Evolutionary conservation across 2,113 vertebrate genomes (phyloP), one percentile per base, ranked within the genome.

Genomic region (Falcunculus frontatus): DNA sequence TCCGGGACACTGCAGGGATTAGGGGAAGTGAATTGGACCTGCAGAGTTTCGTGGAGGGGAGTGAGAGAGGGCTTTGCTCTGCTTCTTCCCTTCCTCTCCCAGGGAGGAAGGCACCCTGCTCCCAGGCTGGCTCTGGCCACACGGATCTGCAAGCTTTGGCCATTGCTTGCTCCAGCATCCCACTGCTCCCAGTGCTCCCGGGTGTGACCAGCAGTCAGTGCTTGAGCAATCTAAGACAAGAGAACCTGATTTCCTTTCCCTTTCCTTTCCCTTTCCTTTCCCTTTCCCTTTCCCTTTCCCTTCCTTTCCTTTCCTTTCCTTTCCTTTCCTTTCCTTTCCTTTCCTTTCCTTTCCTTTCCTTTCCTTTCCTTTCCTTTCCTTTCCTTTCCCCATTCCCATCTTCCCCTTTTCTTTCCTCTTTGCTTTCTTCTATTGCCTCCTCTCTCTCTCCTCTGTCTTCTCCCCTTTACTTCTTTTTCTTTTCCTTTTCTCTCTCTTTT

Each of bases 241-340:
- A 70, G 3, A 30, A 55, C 9, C 29, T 33, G 11, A 19, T 3
- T 44, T 1, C 13, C 20, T 20, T 17, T n/a, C n/a, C 4, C 29
- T 37, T 33, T 5, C 21, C 30, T 16, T 57, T 15, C n/a, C 56
- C 3, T 27, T 35, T 8, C 21, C 15, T 18, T 13, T 15, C 41
- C 12, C 6, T 5, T 20, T 13, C 16, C 17, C 19, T 6, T 13
- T 3, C 13, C 12, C 6, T 4, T 20, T 13, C 16, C 17, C 16
- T 6, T 14, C 3, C 17, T 15, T 25, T 25, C 9, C 13, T 27
- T 15, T 17, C 19, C 4, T 4, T 15, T 7, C 23, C 6, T 3
- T 5, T 1, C 2, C 68, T 7, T 56, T 16, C 12, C 21, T 27
- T 49, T 10, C 10, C 29, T 19, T 55, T 11, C 12, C 16, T 41